A percentile compares a stretch with the other conserved stretches of the same genome.
phyloP scores from a whole-genome alignment of 1,140 invertebrate species.

The Hormaphis cornu region DNA sequence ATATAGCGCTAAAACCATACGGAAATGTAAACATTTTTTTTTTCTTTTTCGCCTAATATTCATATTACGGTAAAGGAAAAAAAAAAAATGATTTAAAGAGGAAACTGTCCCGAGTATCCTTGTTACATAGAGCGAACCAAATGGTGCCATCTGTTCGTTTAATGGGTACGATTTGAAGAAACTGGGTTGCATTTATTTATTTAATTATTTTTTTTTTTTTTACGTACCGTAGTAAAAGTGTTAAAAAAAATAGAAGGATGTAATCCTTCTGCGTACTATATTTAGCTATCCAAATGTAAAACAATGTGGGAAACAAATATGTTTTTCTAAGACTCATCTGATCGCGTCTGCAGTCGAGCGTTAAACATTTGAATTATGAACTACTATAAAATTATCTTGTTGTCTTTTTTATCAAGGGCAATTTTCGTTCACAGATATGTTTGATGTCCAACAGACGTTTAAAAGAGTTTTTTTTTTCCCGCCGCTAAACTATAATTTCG shows the following conservation, averaged over 20 bases:
- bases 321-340: background rate
- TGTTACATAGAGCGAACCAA: background rate
- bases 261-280: background rate
- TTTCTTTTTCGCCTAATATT: background rate
- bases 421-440: no score
- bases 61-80: background rate
- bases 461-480: no score
- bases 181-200: constrained; percentile 3
- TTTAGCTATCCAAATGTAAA: constrained; percentile 11
- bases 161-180: constrained; percentile 12
- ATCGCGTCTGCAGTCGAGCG: background rate
- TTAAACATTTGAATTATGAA: background rate
- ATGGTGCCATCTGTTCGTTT: constrained; percentile 27
- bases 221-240: background rate
- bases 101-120: background rate
- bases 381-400: no score
- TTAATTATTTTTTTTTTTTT: background rate
- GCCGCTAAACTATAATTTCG: no score
- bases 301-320: background rate
- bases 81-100: constrained; percentile 25
- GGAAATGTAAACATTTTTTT: background rate
- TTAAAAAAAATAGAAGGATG: constrained; percentile 13
- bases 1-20: background rate
- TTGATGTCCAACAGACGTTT: no score
- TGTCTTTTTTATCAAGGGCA: no score